Conservation (phyloP, 64 coral and sea anemone genomes). For the Montipora capricornis region DNA sequence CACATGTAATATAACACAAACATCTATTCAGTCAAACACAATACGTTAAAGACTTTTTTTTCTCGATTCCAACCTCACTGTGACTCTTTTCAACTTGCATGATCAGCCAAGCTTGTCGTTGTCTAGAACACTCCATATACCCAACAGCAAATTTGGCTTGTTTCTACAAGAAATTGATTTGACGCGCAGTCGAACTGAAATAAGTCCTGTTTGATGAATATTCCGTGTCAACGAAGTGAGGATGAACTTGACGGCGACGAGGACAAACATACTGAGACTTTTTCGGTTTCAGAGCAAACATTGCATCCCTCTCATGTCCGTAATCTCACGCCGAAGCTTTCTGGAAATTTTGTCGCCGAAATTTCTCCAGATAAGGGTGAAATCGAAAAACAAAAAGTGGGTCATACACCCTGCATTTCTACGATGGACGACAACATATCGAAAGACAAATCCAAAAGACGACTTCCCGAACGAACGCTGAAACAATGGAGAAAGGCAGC, state of each 20-base stretch:
- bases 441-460: constrained; percentile 6
- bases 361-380: neutral
- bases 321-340: neutral
- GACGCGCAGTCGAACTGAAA: too few species aligned
- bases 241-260: neutral
- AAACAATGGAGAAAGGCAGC: constrained; percentile 30
- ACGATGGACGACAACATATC: constrained; percentile 22
- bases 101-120: too few species aligned
- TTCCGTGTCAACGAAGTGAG: constrained; percentile 17
- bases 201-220: neutral
- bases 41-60: too few species aligned
- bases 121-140: too few species aligned
- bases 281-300: neutral
- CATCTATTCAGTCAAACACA: too few species aligned
- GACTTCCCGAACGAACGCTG: neutral
- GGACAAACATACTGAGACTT: neutral
- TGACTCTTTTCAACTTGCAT: too few species aligned
- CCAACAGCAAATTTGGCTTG: too few species aligned
- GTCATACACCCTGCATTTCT: neutral
- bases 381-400: neutral
- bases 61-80: too few species aligned
- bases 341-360: constrained; percentile 1
- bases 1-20: too few species aligned
- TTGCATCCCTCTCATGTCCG: neutral
- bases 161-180: too few species aligned